Conservation (phyloP, 2,113 vertebrate species). For the Spheniscus mendiculus region DNA sequence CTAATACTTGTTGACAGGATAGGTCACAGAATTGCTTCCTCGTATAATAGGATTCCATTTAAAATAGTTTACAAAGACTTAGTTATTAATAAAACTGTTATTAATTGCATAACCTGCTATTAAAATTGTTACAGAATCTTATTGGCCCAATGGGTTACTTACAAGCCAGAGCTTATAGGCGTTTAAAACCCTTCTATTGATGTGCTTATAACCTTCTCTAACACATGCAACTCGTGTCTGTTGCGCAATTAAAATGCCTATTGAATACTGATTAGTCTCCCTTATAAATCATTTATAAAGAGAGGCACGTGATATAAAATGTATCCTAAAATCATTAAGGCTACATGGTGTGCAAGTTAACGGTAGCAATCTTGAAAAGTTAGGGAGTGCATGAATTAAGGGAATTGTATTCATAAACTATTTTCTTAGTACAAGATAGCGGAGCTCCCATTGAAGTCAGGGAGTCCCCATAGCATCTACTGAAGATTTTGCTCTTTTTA, state of each 20-base stretch:
- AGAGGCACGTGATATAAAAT: constrained; percentile 12
- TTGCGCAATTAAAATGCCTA: not conserved
- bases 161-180: not conserved
- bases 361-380: not conserved
- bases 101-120: not conserved
- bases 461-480: not conserved
- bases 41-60: not conserved
- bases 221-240: not conserved
- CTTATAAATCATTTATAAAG: constrained; percentile 36
- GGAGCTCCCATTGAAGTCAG: not conserved
- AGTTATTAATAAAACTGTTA: not conserved
- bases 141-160: not conserved
- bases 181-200: not conserved
- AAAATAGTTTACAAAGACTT: not conserved
- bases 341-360: constrained; percentile 18
- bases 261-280: constrained; percentile 36
- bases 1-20: not conserved
- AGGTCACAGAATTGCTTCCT: not conserved
- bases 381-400: not conserved
- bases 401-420: not conserved
- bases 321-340: constrained; percentile 28
- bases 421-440: not conserved
- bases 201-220: not conserved
- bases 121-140: not conserved
- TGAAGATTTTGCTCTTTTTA: not conserved